These are phyloP conservation scores for Yponomeuta sedellus DNA, from an alignment of 2,888 invertebrate genomes.

Conservation along the genomic window DNA sequence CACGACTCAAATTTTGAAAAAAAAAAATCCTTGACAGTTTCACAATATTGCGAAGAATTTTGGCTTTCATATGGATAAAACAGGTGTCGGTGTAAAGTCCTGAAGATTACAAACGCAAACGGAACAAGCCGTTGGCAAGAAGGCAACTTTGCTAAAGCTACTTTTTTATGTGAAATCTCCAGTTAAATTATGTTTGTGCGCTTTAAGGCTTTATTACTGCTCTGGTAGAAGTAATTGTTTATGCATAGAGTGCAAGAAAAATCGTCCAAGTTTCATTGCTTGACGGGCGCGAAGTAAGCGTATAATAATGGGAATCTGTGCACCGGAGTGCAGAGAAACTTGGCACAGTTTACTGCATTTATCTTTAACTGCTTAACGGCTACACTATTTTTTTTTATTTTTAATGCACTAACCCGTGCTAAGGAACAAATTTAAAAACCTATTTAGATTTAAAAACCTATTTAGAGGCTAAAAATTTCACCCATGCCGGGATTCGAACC, in stretches of 20 bases:
- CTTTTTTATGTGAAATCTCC: constrained; percentile 9
- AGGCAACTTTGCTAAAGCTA: constrained; percentile 1
- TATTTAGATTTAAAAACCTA: too few species aligned
- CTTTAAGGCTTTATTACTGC: background rate
- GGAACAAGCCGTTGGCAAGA: constrained; percentile 7
- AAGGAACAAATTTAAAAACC: too few species aligned
- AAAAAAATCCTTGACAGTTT: too few species aligned
- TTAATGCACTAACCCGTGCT: too few species aligned
- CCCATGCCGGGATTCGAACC: too few species aligned
- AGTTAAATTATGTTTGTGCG: constrained; percentile 9
- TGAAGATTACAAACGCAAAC: background rate
- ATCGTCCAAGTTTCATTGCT: background rate
- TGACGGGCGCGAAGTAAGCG: constrained; percentile 3
- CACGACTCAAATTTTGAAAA: too few species aligned
- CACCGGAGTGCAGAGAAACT: background rate
- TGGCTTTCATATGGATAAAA: too few species aligned
- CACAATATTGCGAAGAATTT: too few species aligned
- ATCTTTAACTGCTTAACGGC: background rate
- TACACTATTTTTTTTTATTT: too few species aligned
- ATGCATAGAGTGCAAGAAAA: background rate
- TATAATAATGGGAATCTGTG: background rate
- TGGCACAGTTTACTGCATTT: background rate
- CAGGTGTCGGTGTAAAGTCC: too few species aligned
- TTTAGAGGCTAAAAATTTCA: too few species aligned
- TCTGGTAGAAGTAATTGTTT: constrained; percentile 10